Percentiles rank a stretch among this genome's conserved stretches.
These are phyloP conservation scores for Hiodon alosoides DNA, from an alignment of 2,113 vertebrate species.

Conservation along the genomic window DNA sequence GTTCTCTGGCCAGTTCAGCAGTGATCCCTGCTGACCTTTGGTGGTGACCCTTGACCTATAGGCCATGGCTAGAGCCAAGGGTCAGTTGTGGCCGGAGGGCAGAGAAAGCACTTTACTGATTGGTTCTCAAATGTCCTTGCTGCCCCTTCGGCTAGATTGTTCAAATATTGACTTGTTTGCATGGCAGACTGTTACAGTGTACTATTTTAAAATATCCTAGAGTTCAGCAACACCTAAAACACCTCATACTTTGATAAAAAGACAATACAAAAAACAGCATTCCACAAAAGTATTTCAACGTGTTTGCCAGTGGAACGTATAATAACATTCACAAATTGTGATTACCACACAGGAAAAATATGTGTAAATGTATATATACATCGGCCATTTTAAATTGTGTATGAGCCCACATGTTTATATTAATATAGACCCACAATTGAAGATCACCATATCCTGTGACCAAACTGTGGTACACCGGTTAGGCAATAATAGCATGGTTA, in stretches of 20 bases:
- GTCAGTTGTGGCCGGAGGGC: slow-evolving; percentile 55
- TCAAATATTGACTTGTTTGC: slow-evolving; percentile 58
- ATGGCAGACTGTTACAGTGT: slow-evolving; percentile 1
- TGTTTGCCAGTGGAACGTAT: background rate
- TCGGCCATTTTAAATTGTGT: background rate
- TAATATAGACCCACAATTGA: background rate
- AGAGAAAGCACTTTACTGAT: slow-evolving; percentile 62
- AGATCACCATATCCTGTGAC: background rate
- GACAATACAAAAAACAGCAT: background rate
- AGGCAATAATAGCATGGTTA: background rate
- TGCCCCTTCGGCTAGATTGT: slow-evolving; percentile 60
- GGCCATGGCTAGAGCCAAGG: slow-evolving; percentile 47
- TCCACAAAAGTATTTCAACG: background rate
- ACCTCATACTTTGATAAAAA: background rate
- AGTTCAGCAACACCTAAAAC: background rate
- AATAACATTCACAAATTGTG: background rate
- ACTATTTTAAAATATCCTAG: background rate
- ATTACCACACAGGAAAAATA: background rate
- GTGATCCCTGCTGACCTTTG: slow-evolving; percentile 53
- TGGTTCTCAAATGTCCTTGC: slow-evolving; percentile 61
- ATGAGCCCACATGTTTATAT: background rate
- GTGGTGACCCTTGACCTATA: slow-evolving; percentile 61
- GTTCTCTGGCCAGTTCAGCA: slow-evolving; percentile 47
- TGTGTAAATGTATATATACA: background rate
- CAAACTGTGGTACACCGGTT: background rate